Evolutionary conservation across 2,113 vertebrate genomes (phyloP).

Genomic region (western clawed frog (Xenopus tropicalis)): DNA sequence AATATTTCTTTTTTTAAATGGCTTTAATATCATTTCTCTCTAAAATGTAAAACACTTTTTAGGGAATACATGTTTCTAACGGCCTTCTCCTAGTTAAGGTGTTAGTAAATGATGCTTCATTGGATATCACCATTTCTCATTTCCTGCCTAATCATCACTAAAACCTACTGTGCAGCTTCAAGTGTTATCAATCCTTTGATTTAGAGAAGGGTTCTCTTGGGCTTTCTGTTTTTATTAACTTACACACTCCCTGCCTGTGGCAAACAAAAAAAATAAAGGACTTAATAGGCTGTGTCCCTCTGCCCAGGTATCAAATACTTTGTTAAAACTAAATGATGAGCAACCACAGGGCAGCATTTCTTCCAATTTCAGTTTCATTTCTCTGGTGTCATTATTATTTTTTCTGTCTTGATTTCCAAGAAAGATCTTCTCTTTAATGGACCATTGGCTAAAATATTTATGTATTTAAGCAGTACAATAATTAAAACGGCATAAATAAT

Average conservation of each 20-base stretch:
- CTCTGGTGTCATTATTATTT: no score
- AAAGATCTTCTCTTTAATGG: no score
- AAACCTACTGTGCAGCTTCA: conserved; percentile 19
- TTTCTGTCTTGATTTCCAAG: no score
- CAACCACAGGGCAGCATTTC: conserved; percentile 66
- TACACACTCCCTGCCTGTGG: conserved; percentile 81
- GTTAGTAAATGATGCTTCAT: conserved; percentile 18
- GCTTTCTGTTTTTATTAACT: conserved; percentile 90
- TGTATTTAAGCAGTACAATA: no score
- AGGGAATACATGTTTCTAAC: neutral
- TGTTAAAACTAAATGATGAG: conserved; percentile 66
- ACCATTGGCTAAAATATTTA: no score
- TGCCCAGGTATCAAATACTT: conserved; percentile 90
- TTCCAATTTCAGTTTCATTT: no score
- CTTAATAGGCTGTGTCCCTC: conserved; percentile 85
- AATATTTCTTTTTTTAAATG: no score
- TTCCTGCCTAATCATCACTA: conserved; percentile 23
- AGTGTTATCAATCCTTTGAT: no score
- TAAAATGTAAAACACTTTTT: no score
- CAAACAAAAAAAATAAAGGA: conserved; percentile 78
- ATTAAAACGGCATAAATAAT: no score
- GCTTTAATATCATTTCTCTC: no score
- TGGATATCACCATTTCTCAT: conserved; percentile 13
- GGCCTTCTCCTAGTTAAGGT: neutral
- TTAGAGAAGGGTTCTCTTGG: no score